A percentile compares a stretch with the other conserved stretches of the same genome.
Conservation (phyloP, 1,140 invertebrate species). For the Ptiloglossa arizonensis region DNA sequence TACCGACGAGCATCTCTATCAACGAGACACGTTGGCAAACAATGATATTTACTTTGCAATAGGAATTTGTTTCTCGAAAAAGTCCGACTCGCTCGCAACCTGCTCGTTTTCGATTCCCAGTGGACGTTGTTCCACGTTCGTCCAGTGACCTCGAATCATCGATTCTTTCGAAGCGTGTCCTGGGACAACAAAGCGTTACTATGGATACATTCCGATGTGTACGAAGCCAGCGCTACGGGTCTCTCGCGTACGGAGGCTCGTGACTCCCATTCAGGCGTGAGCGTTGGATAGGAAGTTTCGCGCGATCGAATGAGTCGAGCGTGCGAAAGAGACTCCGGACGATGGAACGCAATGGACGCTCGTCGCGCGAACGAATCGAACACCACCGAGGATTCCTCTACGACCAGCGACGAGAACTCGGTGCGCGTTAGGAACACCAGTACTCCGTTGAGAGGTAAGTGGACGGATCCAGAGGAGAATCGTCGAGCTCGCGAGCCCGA, state of each 20-base stretch:
- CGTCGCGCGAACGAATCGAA: not conserved
- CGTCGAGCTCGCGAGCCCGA: not conserved
- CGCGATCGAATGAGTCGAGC: slow-evolving; percentile 16
- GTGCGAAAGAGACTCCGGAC: not conserved
- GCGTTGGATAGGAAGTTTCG: not conserved
- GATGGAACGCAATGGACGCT: not conserved
- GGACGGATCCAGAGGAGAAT: slow-evolving; percentile 1
- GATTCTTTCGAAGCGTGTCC: slow-evolving; percentile 21
- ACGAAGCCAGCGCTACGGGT: not conserved
- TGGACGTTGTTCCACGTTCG: too few species aligned
- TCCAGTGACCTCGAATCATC: too few species aligned
- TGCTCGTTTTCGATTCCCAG: too few species aligned
- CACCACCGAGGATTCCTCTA: slow-evolving; percentile 9
- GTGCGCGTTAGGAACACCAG: not conserved
- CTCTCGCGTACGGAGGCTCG: not conserved
- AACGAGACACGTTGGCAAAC: too few species aligned
- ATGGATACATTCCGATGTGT: slow-evolving; percentile 16
- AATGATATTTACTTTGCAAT: too few species aligned
- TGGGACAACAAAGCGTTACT: slow-evolving; percentile 60
- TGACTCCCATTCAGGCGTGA: not conserved
- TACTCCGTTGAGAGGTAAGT: slow-evolving; percentile 5
- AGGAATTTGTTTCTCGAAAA: too few species aligned
- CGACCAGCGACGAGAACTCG: not conserved
- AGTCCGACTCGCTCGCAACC: too few species aligned
- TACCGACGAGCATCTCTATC: too few species aligned